Percentiles rank a stretch among this genome's conserved stretches.
phyloP scores from a whole-genome alignment of 2,113 vertebrate genomes.

The Perognathus longimembris region DNA sequence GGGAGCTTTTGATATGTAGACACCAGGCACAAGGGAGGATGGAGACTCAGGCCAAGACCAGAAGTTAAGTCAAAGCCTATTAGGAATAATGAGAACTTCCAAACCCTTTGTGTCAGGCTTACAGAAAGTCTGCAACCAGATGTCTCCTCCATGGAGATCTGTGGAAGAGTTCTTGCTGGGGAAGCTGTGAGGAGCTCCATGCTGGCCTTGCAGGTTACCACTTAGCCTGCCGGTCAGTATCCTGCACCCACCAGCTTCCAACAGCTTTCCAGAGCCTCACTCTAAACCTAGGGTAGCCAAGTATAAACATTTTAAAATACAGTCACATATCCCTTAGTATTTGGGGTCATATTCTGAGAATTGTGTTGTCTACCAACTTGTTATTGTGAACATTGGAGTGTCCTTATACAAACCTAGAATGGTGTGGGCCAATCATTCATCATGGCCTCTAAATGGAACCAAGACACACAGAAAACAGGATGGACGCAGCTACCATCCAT shows the following conservation, averaged over 20 bases:
- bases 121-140: not conserved
- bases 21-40: not conserved
- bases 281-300: not conserved
- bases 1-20: not conserved
- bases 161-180: not conserved
- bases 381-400: not conserved
- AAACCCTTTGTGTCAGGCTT: not conserved
- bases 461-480: too few relatives aligned
- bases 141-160: not conserved
- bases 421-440: not conserved
- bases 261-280: not conserved
- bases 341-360: not conserved
- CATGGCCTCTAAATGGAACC: too few relatives aligned
- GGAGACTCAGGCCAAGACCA: not conserved
- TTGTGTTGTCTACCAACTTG: not conserved
- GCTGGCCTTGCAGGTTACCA: not conserved
- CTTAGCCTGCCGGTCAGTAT: too few relatives aligned
- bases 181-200: not conserved
- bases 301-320: not conserved
- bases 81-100: rapidly evolving
- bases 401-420: too few relatives aligned
- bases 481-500: too few relatives aligned
- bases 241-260: not conserved
- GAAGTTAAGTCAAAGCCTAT: not conserved
- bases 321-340: not conserved